Evolutionary conservation across 2,797 vertebrate genomes (phyloP).

Genomic region (Chromis chromis): DNA sequence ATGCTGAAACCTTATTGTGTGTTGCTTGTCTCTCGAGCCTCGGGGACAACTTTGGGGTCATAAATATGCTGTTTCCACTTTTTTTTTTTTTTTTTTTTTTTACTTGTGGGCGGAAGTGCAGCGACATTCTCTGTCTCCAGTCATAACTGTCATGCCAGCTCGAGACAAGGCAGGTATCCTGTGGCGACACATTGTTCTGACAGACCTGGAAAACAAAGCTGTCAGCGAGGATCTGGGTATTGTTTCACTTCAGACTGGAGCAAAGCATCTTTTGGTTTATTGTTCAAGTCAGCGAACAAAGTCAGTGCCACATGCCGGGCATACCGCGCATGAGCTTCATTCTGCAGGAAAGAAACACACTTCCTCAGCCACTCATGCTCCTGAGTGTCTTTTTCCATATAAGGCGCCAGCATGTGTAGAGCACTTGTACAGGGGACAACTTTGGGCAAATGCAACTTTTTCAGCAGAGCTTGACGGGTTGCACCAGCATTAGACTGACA

Average conservation of each 20-base stretch:
- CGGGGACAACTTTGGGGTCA: slow-evolving; percentile 49
- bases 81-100: not conserved
- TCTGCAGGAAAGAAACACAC: slow-evolving; percentile 31
- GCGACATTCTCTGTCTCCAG: slow-evolving; percentile 59
- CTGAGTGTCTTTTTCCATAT: slow-evolving; percentile 50
- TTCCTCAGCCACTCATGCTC: slow-evolving; percentile 34
- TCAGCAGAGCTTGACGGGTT: not conserved
- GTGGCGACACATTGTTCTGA: slow-evolving; percentile 65
- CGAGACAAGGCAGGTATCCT: slow-evolving; percentile 67
- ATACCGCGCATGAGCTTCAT: slow-evolving; percentile 57
- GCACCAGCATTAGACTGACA: slow-evolving; percentile 9
- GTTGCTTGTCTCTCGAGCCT: slow-evolving; percentile 24
- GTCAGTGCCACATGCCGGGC: slow-evolving; percentile 67
- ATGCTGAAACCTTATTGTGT: slow-evolving; percentile 67
- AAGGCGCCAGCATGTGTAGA: slow-evolving; percentile 20
- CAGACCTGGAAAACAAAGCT: slow-evolving; percentile 47
- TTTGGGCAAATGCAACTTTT: slow-evolving; percentile 9
- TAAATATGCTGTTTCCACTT: slow-evolving; percentile 68
- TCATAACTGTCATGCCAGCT: slow-evolving; percentile 57
- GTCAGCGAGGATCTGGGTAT: slow-evolving; percentile 47
- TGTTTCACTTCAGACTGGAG: slow-evolving; percentile 41
- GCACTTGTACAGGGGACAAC: not conserved
- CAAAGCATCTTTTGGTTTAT: no score
- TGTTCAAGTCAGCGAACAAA: slow-evolving; percentile 23
- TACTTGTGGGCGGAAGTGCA: slow-evolving; percentile 22